Percentiles rank a stretch among this genome's conserved stretches.
Evolutionary conservation across 2,113 vertebrate species (phyloP).

Genomic region (Brachyhypopomus occidentalis): DNA sequence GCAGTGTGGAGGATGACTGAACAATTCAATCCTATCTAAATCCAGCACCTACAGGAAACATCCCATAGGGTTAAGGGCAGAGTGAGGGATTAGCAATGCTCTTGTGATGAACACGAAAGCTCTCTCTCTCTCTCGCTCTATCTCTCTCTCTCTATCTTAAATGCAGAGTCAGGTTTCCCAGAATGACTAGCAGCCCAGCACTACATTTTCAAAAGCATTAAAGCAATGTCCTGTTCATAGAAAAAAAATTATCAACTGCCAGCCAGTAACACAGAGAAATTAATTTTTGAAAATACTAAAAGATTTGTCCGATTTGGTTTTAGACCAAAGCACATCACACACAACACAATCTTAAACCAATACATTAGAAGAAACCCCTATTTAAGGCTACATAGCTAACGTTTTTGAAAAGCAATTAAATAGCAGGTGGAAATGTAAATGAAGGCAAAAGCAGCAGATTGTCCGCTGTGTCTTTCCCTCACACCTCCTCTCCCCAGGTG

Average conservation of each 20-base stretch:
- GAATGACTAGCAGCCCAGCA: background rate
- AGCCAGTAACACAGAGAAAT: background rate
- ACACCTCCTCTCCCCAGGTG: constrained; percentile 2
- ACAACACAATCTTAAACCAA: background rate
- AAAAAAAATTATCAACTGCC: background rate
- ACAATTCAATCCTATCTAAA: constrained; percentile 8
- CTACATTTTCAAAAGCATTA: background rate
- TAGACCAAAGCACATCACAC: background rate
- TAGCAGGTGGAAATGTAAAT: constrained; percentile 1
- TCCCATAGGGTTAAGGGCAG: background rate
- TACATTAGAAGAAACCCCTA: background rate
- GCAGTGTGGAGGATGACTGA: background rate
- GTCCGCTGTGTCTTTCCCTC: background rate
- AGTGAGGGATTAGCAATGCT: background rate
- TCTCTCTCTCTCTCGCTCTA: constrained; percentile 42
- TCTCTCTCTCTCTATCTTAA: constrained; percentile 24
- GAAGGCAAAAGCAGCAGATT: background rate
- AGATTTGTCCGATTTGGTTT: background rate
- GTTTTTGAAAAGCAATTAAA: background rate
- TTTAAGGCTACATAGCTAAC: background rate
- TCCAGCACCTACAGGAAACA: background rate
- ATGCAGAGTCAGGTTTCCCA: background rate
- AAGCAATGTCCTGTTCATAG: background rate
- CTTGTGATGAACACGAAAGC: background rate
- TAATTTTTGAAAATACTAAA: background rate